Percentiles rank a stretch among this genome's conserved stretches.
Conservation (phyloP, 2,113 vertebrate genomes). For the Gavia stellata region DNA sequence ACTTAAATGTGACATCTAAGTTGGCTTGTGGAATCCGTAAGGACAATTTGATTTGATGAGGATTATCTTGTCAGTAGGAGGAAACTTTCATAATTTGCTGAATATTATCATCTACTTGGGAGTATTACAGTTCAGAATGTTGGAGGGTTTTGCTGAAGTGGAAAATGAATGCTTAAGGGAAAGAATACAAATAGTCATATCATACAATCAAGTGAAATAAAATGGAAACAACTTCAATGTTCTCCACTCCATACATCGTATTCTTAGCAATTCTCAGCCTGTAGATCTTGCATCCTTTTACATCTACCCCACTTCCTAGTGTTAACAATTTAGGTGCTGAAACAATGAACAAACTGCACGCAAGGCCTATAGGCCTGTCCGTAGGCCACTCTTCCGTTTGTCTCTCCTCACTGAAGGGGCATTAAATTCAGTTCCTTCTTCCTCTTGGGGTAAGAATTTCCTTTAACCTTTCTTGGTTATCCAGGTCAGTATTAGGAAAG, state of each 20-base stretch:
- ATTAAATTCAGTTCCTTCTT: neutral
- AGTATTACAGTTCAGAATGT: neutral
- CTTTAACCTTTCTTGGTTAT: neutral
- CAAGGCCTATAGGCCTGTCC: neutral
- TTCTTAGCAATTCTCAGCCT: neutral
- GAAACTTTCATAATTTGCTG: neutral
- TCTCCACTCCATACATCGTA: neutral
- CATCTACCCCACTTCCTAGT: neutral
- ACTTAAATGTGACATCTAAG: neutral
- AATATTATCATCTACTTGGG: neutral
- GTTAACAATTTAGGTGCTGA: neutral
- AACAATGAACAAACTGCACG: neutral
- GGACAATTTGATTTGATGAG: neutral
- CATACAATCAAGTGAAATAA: neutral
- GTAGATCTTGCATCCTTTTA: neutral
- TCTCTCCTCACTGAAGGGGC: neutral
- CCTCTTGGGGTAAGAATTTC: neutral
- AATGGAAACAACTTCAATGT: neutral
- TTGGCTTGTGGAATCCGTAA: neutral
- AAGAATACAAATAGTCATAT: neutral
- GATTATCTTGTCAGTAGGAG: neutral
- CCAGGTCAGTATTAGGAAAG: neutral
- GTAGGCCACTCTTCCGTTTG: neutral
- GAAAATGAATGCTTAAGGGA: neutral
- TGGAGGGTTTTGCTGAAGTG: neutral